Percentiles rank a stretch among this genome's conserved stretches.
phyloP scores from a whole-genome alignment of 1,140 invertebrate genomes.

The Drosophila grimshawi region DNA sequence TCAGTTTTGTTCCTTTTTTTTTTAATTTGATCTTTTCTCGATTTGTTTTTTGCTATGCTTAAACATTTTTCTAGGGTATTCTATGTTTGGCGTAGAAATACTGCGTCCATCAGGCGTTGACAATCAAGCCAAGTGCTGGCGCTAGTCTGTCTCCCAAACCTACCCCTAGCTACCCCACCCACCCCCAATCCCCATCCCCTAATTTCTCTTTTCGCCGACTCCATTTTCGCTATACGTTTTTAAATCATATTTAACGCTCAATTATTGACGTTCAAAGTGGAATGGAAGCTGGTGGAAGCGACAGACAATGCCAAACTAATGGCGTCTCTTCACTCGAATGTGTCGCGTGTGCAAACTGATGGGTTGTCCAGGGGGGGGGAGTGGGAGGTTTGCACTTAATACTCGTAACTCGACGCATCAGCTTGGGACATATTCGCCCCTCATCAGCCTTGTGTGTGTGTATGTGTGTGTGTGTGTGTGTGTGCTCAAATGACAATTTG shows the following conservation, averaged over 20 bases:
- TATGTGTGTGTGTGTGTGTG: background rate
- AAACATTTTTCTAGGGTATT: background rate
- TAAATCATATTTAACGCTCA: conserved; percentile 82
- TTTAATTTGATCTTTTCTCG: too few species aligned
- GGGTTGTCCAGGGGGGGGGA: too few species aligned
- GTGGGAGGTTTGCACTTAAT: conserved; percentile 65
- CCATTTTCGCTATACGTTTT: conserved; percentile 38
- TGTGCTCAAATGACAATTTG: conserved; percentile 78
- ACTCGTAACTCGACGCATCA: conserved; percentile 42
- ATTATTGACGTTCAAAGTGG: conserved; percentile 80
- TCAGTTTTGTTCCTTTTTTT: too few species aligned
- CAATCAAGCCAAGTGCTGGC: conserved; percentile 75
- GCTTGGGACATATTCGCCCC: background rate
- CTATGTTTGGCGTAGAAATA: background rate
- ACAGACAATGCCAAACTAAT: conserved; percentile 81
- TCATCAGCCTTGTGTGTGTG: background rate
- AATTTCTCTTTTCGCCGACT: background rate
- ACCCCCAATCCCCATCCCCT: background rate
- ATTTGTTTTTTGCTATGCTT: background rate
- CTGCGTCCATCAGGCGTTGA: conserved; percentile 25
- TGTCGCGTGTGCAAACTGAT: background rate
- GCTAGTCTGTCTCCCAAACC: conserved; percentile 26
- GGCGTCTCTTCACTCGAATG: conserved; percentile 10
- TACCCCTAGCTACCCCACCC: background rate
- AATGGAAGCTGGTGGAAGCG: conserved; percentile 39